Conservation (phyloP, 2,888 invertebrate species). For the Drosophila subsilvestris region DNA sequence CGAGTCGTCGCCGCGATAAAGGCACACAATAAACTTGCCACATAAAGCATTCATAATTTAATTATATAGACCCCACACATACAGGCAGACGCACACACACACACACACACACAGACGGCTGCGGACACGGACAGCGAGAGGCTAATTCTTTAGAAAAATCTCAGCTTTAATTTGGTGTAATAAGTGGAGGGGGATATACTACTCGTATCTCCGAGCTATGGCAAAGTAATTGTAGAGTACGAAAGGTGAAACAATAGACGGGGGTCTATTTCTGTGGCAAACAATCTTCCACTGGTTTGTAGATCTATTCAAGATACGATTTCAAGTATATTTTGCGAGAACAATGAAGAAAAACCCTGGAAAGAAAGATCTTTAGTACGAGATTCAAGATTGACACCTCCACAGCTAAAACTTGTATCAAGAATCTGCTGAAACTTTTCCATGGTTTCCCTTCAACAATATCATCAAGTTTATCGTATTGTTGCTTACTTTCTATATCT, state of each 20-base stretch:
- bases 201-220: background rate
- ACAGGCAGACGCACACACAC: background rate
- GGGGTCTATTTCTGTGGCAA: slow-evolving; percentile 7
- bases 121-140: slow-evolving; percentile 27
- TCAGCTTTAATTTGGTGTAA: slow-evolving; percentile 64
- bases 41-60: slow-evolving; percentile 77
- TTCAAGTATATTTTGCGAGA: background rate
- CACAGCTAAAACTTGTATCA: too few species aligned
- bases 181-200: slow-evolving; percentile 52
- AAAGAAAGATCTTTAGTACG: background rate
- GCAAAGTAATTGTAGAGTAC: slow-evolving; percentile 2
- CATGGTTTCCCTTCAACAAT: too few species aligned
- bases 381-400: background rate
- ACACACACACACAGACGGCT: slow-evolving; percentile 9
- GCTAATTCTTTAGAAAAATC: slow-evolving; percentile 68
- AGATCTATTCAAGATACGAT: background rate
- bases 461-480: too few species aligned
- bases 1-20: slow-evolving; percentile 52
- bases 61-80: slow-evolving; percentile 61
- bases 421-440: too few species aligned
- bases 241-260: slow-evolving; percentile 15
- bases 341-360: slow-evolving; percentile 6
- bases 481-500: background rate
- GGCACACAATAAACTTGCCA: slow-evolving; percentile 68
- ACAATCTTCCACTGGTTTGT: background rate